These are phyloP conservation scores for Drosophila carrolli DNA, from an alignment of 1,140 invertebrate genomes.

Conservation along the genomic window DNA sequence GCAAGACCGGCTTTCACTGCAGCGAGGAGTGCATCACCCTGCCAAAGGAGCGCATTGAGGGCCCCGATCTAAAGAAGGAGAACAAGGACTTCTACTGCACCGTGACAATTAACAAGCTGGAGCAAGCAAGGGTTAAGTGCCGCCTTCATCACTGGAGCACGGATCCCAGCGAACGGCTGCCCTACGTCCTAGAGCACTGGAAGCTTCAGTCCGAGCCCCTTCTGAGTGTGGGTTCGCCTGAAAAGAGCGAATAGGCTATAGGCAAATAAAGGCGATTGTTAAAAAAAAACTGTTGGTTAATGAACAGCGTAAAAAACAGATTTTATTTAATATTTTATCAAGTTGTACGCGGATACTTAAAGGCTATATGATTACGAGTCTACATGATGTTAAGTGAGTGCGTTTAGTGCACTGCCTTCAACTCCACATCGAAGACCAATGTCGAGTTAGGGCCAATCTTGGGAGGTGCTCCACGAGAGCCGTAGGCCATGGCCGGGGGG, in stretches of 20 bases:
- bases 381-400: slow-evolving; percentile 35
- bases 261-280: slow-evolving; percentile 26
- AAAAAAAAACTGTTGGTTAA: slow-evolving; percentile 44
- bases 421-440: slow-evolving; percentile 94
- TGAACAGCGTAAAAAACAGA: slow-evolving; percentile 49
- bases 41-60: slow-evolving; percentile 89
- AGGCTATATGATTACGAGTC: slow-evolving; percentile 50
- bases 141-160: slow-evolving; percentile 89
- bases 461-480: slow-evolving; percentile 91
- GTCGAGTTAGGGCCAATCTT: slow-evolving; percentile 93
- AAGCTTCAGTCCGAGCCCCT: slow-evolving; percentile 86
- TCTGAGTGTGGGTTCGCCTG: slow-evolving; percentile 25
- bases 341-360: slow-evolving; percentile 28
- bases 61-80: slow-evolving; percentile 91
- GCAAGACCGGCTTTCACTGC: slow-evolving; percentile 88
- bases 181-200: slow-evolving; percentile 86
- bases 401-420: slow-evolving; percentile 91
- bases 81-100: slow-evolving; percentile 92
- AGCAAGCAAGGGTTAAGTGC: slow-evolving; percentile 89
- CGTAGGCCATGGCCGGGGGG: slow-evolving; percentile 94
- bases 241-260: slow-evolving; percentile 12
- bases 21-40: slow-evolving; percentile 90
- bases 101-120: slow-evolving; percentile 91
- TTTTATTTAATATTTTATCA: slow-evolving; percentile 41
- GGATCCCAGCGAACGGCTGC: slow-evolving; percentile 86